These are phyloP conservation scores for Myotis myotis DNA, from an alignment of 2,797 vertebrate genomes.

Conservation along the genomic window DNA sequence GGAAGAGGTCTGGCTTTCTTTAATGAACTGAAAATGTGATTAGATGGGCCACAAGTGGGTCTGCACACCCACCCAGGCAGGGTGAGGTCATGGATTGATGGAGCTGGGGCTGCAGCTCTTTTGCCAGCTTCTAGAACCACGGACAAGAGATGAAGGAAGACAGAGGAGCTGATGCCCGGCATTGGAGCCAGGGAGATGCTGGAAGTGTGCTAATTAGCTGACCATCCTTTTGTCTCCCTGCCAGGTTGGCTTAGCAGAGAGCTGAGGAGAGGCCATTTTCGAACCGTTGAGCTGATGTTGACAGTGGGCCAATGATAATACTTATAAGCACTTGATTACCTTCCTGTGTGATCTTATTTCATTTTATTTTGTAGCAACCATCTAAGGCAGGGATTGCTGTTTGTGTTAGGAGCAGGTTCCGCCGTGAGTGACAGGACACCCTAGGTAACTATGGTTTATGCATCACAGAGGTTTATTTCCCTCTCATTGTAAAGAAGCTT, in stretches of 20 bases:
- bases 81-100: slow-evolving; percentile 64
- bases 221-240: slow-evolving; percentile 21
- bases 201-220: slow-evolving; percentile 54
- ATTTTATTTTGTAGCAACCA: background rate
- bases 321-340: background rate
- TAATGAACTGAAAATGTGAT: slow-evolving; percentile 75
- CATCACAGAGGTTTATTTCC: background rate
- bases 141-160: slow-evolving; percentile 46
- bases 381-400: background rate
- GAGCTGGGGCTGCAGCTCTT: background rate
- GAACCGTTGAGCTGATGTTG: background rate
- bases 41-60: slow-evolving; percentile 54
- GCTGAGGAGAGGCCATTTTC: background rate
- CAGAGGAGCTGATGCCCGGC: slow-evolving; percentile 21
- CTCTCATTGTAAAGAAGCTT: background rate
- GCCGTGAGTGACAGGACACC: background rate
- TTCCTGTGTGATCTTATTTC: background rate
- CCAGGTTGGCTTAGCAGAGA: slow-evolving; percentile 42
- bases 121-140: slow-evolving; percentile 4
- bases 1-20: slow-evolving; percentile 68
- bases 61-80: slow-evolving; percentile 27
- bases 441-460: background rate
- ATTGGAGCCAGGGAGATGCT: slow-evolving; percentile 62
- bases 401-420: background rate
- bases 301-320: background rate